Evolutionary conservation across 2,113 vertebrate species (phyloP), one percentile per base, ranked within the genome.

Genomic region (Smithornis capensis): DNA sequence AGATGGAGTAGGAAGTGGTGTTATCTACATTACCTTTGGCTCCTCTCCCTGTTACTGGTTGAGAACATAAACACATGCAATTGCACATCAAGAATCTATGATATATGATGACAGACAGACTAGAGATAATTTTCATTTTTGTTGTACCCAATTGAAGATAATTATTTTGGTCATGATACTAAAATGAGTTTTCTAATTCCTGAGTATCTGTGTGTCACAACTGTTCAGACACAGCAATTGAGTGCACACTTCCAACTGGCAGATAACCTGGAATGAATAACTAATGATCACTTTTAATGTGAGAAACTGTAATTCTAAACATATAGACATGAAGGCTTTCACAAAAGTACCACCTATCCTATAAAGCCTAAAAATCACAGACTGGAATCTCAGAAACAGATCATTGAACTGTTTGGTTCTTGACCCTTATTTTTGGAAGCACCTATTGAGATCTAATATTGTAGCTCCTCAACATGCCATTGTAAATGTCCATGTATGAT

Each of bases 161-260:
- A 55, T 73, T 87, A 47, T 62, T 89, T 88, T 90, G 95, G 62
- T 96, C 15, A 1, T 89, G 87, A 70, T 92, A n/a, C n/a, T n/a
- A n/a, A n/a, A n/a, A n/a, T n/a, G n/a, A n/a, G n/a, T n/a, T n/a
- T n/a, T n/a, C n/a, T n/a, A n/a, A n/a, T n/a, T n/a, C n/a, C n/a
- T n/a, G n/a, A n/a, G n/a, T n/a, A n/a, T n/a, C n/a, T n/a, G n/a
- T n/a, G n/a, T 50, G 38, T 79, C 91, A 62, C 86, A 82, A 31
- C 22, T 84, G 38, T 96, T 96, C 27, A 94, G 64, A 52, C 87
- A 96, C 33, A 97, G 64, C 82, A 97, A 90, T 28, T 95, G 95
- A 19, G 96, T 42, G 4, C 91, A 86, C 73, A 80, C 92, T 88
- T 97, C 95, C 93, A 97, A 16, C 37, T 94, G 95, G 40, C 63